phyloP scores from a whole-genome alignment of 2,113 vertebrate genomes.

The Vombatus ursinus region DNA sequence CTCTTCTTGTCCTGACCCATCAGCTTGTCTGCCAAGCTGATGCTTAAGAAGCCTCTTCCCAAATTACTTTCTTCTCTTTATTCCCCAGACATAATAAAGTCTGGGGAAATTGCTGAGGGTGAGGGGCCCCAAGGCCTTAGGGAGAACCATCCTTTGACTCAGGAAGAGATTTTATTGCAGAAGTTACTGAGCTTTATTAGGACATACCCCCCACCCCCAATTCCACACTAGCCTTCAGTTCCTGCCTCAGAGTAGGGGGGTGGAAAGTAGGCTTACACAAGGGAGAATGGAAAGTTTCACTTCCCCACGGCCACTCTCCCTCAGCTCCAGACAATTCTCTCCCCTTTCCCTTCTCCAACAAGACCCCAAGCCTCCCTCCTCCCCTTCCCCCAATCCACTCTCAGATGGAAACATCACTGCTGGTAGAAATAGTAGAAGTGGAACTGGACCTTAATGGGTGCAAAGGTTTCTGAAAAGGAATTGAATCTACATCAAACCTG shows the following conservation, averaged over 20 bases:
- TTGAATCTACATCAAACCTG: background rate
- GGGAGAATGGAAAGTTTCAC: background rate
- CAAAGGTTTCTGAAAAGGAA: constrained; percentile 22
- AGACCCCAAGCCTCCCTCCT: background rate
- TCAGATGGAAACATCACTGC: background rate
- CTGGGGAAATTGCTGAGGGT: background rate
- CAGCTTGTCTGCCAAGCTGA: background rate
- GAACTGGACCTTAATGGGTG: background rate
- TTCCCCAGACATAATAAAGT: background rate
- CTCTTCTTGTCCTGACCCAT: background rate
- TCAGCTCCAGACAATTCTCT: background rate
- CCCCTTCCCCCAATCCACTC: background rate
- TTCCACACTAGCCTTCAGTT: background rate
- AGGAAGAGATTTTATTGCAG: background rate
- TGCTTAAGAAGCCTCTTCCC: background rate
- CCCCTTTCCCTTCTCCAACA: background rate
- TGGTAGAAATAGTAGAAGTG: constrained; percentile 32
- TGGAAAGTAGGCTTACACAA: background rate
- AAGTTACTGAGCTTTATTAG: background rate
- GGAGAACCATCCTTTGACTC: background rate
- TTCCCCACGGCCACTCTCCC: constrained; percentile 4
- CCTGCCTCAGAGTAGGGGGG: background rate
- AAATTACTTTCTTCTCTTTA: background rate
- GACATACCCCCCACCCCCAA: background rate
- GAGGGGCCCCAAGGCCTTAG: background rate